Conservation (phyloP, 2,113 vertebrate species). For the Callospermophilus lateralis region DNA sequence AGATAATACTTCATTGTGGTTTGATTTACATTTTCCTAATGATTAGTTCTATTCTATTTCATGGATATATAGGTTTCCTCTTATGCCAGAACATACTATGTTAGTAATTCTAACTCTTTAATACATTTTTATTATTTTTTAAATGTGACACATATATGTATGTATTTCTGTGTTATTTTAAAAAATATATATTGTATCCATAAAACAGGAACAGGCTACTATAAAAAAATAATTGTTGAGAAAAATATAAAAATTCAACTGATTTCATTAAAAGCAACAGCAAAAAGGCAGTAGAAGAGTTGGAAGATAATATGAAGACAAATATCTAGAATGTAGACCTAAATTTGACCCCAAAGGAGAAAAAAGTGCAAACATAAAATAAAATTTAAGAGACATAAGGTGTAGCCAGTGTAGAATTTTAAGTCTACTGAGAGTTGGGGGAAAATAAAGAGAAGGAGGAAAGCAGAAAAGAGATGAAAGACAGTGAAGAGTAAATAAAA, state of each 20-base stretch:
- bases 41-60: not conserved
- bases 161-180: not conserved
- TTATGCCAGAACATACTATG: not conserved
- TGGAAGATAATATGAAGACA: not conserved
- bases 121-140: not conserved
- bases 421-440: not conserved
- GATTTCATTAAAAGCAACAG: not conserved
- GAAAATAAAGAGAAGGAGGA: not conserved
- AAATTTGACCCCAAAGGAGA: not conserved
- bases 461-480: rapidly evolving
- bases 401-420: not conserved
- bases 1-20: not conserved
- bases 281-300: not conserved
- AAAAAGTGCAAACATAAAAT: not conserved
- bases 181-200: not conserved
- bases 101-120: not conserved
- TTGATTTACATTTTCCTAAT: not conserved
- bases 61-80: not conserved
- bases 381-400: not conserved
- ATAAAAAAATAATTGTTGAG: not conserved
- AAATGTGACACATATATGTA: not conserved
- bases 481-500: not conserved
- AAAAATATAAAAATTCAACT: not conserved
- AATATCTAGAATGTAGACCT: not conserved
- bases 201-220: not conserved